phyloP scores from a whole-genome alignment of 2,888 invertebrate species.

The Agrochola litura region DNA sequence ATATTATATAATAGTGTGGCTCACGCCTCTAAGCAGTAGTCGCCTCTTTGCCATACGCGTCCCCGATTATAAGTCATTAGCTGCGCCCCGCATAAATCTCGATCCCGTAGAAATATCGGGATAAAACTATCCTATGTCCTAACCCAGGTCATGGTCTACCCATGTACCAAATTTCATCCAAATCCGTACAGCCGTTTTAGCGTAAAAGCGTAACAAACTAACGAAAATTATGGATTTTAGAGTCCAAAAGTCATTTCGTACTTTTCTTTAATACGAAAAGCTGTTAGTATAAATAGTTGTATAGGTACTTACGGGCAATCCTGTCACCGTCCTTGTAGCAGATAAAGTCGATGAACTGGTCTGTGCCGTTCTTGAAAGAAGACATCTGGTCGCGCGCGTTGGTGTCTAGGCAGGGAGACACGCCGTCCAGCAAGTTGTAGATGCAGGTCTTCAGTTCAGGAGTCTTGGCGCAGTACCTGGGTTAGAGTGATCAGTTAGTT shows the following conservation, averaged over 20 bases:
- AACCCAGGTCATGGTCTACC: too few species aligned
- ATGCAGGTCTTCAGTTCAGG: constrained; percentile 91
- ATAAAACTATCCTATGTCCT: too few species aligned
- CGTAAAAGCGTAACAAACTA: neutral
- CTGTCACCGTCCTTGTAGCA: constrained; percentile 96
- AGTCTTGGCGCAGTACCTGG: constrained; percentile 92
- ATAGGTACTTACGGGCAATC: constrained; percentile 91
- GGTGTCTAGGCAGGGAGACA: constrained; percentile 92
- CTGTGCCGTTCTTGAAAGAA: constrained; percentile 91
- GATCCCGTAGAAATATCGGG: too few species aligned
- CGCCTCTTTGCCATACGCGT: too few species aligned
- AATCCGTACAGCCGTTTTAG: too few species aligned
- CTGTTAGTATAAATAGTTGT: neutral
- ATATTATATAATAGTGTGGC: too few species aligned
- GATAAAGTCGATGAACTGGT: constrained; percentile 93
- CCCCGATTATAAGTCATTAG: too few species aligned
- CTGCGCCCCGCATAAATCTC: too few species aligned
- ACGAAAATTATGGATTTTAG: neutral
- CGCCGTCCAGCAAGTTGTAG: constrained; percentile 87
- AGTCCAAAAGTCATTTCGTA: too few species aligned
- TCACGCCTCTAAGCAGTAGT: too few species aligned
- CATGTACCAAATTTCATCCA: too few species aligned
- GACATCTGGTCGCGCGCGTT: constrained; percentile 89
- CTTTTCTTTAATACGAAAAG: neutral
- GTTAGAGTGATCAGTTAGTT: neutral